These are phyloP conservation scores for Rotaria socialis DNA, from an alignment of 2,888 invertebrate genomes.

Conservation along the genomic window DNA sequence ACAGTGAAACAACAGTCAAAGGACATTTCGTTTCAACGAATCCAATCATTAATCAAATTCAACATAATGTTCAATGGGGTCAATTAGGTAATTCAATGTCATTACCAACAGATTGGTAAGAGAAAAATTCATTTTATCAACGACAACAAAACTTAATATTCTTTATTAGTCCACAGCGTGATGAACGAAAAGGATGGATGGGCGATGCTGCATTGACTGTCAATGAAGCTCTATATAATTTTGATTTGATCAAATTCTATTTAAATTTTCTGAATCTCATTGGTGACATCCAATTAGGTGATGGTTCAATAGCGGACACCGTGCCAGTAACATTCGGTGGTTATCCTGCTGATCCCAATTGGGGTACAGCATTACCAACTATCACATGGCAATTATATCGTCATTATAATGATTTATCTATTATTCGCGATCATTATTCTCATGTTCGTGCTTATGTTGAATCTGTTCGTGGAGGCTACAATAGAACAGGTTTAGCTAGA, in stretches of 20 bases:
- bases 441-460: conserved; percentile 9
- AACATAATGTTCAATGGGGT: conserved; percentile 36
- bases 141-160: not conserved
- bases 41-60: conserved; percentile 26
- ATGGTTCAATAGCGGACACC: conserved; percentile 1
- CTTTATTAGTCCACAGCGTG: conserved; percentile 20
- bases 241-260: conserved; percentile 15
- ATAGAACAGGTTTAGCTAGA: conserved; percentile 3
- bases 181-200: conserved; percentile 37
- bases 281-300: conserved; percentile 9
- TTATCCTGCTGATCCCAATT: conserved; percentile 30
- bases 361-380: conserved; percentile 37
- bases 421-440: not conserved
- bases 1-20: conserved; percentile 22
- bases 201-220: conserved; percentile 19
- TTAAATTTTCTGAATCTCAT: conserved; percentile 23
- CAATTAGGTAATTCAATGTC: conserved; percentile 36
- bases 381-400: conserved; percentile 26
- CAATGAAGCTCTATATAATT: conserved; percentile 10
- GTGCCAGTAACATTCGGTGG: conserved; percentile 12
- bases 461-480: not conserved
- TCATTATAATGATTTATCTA: not conserved
- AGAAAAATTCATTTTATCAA: not conserved
- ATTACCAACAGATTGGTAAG: conserved; percentile 28
- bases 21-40: conserved; percentile 8